A percentile compares a stretch with the other conserved stretches of the same genome.
phyloP scores from a whole-genome alignment of 2,797 vertebrate species.

The Melanotaenia maccullochi region DNA sequence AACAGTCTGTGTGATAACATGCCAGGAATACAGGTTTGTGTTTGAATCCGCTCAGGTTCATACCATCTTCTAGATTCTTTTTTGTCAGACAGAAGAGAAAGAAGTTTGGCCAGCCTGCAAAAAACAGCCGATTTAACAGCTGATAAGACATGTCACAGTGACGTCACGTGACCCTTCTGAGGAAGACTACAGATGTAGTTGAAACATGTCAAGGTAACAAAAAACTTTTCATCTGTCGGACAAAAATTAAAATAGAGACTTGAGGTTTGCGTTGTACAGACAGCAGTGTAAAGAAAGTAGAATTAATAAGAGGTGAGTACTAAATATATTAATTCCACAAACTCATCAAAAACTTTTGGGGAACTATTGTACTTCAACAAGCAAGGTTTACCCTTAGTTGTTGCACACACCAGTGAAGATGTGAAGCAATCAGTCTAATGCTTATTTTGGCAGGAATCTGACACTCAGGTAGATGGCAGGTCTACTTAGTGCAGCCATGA shows the following conservation, averaged over 20 bases:
- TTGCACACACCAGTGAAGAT: conserved; percentile 2
- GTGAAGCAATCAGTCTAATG: conserved; percentile 50
- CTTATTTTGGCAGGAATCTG: conserved; percentile 40
- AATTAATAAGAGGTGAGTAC: background rate
- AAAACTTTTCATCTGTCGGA: no score
- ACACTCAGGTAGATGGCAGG: conserved; percentile 17
- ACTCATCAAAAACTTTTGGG: conserved; percentile 30
- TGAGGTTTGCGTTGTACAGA: conserved; percentile 4
- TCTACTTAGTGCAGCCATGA: conserved; percentile 15
- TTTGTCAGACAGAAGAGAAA: no score
- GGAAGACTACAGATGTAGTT: no score
- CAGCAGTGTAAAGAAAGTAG: conserved; percentile 19
- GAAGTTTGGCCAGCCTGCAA: no score
- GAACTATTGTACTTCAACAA: background rate
- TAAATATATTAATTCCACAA: conserved; percentile 29
- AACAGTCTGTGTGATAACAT: conserved; percentile 47
- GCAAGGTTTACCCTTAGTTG: conserved; percentile 10
- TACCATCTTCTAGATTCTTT: no score
- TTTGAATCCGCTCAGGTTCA: conserved; percentile 33
- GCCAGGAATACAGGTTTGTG: conserved; percentile 23
- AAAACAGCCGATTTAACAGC: no score
- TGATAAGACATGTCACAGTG: no score
- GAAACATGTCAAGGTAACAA: no score
- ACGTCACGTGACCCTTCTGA: no score
- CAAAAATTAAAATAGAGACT: no score